Base-by-base conservation (phyloP, 2,113 vertebrate genomes). In the Nycticryphes semicollaris region DNA sequence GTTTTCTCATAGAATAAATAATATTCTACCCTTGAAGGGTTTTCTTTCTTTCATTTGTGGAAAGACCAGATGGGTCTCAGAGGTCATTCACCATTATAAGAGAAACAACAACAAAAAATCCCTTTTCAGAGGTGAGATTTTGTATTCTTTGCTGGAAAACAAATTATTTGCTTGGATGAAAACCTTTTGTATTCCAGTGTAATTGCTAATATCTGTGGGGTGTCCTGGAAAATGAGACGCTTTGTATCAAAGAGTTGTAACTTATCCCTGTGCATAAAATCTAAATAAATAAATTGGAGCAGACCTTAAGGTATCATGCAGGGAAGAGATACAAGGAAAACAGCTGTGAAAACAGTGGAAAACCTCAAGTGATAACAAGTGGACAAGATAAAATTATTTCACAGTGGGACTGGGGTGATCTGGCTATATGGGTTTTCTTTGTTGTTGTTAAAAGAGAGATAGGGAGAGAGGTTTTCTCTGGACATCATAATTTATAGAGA, bases 111-210 rank as follows among this genome's bases (percentile, higher is more conserved):
- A 72, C 74, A 85, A 56, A 88, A 76, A 87, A 30, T 45, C 18
- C 51, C 18, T 93, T 85, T 95, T 97, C 78, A 93, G 86, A 98
- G 92, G 94, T 96, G 90, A 97, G 87, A 95, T 93, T 67, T 86
- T 97, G 84, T 96, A 93, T 96, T 97, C 94, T 97, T 97, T 85
- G 86, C 66, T 69, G 51, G 92, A 97, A 98, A 98, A 97, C 74
- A 96, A 97, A 98, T 98, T 97, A 98, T 98, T 97, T 98, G 93
- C 93, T 98, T 96, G 94, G 91, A 97, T 98, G 93, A 92, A 98
- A 98, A 96, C 74, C 96, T 97, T 98, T 97, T 97, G 91, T 97
- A 91, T 94, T 96, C 87, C 93, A 95, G 33, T 81, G 83, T 98
- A 98, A 97, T 98, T 98, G 96, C 89, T 96, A 94, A 87, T 97